Evolutionary conservation across 2,113 vertebrate genomes (phyloP).

Genomic region (Forbesichthys papilliferus): DNA sequence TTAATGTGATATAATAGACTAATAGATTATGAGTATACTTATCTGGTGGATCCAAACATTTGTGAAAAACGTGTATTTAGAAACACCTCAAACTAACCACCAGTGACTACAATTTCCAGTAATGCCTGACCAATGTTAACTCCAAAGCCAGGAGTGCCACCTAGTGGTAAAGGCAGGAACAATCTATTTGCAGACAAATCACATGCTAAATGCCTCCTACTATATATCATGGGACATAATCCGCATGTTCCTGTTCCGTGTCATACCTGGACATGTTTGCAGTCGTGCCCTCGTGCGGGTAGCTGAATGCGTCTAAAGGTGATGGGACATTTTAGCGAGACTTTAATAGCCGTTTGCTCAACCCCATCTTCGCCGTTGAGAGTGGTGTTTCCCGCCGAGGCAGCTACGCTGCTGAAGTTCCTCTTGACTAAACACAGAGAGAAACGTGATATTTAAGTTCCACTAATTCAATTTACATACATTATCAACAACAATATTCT

Average conservation of each 20-base stretch:
- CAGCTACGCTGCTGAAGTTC: slow-evolving; percentile 97
- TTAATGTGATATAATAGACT: neutral
- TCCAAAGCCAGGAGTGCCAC: too few species aligned
- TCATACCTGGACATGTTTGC: slow-evolving; percentile 95
- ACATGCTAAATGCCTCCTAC: neutral
- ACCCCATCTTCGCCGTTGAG: slow-evolving; percentile 97
- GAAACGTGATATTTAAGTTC: neutral
- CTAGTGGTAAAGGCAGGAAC: neutral
- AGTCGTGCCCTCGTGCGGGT: slow-evolving; percentile 94
- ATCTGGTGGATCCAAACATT: too few species aligned
- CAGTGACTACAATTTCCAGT: too few species aligned
- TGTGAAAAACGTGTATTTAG: too few species aligned
- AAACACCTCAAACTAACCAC: too few species aligned
- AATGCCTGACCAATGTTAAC: too few species aligned
- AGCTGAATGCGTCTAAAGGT: slow-evolving; percentile 98
- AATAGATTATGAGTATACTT: neutral
- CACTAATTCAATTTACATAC: too few species aligned
- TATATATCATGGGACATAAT: neutral
- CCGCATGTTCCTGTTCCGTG: neutral
- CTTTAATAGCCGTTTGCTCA: slow-evolving; percentile 98
- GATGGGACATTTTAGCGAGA: slow-evolving; percentile 98
- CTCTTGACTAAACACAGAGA: slow-evolving; percentile 82
- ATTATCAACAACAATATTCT: too few species aligned
- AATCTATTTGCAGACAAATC: neutral
- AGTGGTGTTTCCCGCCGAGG: slow-evolving; percentile 90